Evolutionary conservation across 1,140 invertebrate species (phyloP), one percentile per base, ranked within the genome.

Genomic region (Brachionus rubens): DNA sequence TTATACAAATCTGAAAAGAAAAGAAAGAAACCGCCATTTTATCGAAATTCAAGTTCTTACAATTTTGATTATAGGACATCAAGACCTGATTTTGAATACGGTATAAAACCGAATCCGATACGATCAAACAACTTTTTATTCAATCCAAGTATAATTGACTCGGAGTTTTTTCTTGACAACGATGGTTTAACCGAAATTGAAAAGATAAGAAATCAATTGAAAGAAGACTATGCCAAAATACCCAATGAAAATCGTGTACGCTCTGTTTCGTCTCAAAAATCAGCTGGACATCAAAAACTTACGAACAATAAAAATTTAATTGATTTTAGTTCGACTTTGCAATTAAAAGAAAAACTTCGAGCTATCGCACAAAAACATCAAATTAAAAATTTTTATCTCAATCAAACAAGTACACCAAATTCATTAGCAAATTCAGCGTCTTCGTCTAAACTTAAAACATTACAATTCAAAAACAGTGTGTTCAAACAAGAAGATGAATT

Each of bases 331-430:
- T 65, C 59, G 0, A 65, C 33, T 43, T 41, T 65, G 9, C 59
- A 65, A 28, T 46, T 65, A 41, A 65, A 65, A 65, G 59, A 65
- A 65, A 65, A 65, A n/a, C 24, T 65, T 19, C 16, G 59, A 1
- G 33, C 59, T 1, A 65, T 65, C 0, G 59, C 59, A 26, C 59
- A 65, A 65, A 65, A 65, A 26, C 59, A 65, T 46, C 59, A 65
- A 28, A 65, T 65, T 14, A 65, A 65, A 65, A 65, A 43, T 65
- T 65, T 65, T 24, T 65, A 65, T 14, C 24, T 43, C 2, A 65
- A 65, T 26, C 36, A 36, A 26, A 43, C 0, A 10, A 43, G 59
- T 46, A 16, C 41, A 19, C 36, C 59, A 0, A 43, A 28, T 65
- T 65, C 59, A 12, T 36, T 36, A 6, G 16, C 59, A 24, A 21